Conservation (phyloP, 2,888 invertebrate genomes). For the Teinopalpus imperialis region DNA sequence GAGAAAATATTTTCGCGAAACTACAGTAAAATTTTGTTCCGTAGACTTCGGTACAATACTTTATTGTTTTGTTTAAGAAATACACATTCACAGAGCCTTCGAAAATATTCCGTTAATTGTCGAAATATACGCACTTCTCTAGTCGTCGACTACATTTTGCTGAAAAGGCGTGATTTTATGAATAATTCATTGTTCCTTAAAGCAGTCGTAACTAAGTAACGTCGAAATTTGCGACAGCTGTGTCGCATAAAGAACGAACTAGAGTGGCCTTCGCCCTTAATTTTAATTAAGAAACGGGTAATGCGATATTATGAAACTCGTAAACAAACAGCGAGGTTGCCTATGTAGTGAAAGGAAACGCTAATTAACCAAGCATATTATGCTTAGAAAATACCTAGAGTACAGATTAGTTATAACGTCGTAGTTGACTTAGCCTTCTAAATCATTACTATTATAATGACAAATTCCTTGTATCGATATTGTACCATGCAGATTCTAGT, state of each 20-base stretch:
- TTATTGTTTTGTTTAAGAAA: slow-evolving; percentile 13
- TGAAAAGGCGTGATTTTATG: slow-evolving; percentile 24
- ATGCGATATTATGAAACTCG: slow-evolving; percentile 40
- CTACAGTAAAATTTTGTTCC: too few species aligned
- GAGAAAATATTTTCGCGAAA: too few species aligned
- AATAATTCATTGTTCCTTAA: slow-evolving; percentile 26
- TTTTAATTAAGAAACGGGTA: slow-evolving; percentile 41
- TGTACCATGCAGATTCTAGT: too few species aligned
- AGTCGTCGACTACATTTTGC: slow-evolving; percentile 1
- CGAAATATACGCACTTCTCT: slow-evolving; percentile 13
- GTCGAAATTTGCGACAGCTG: slow-evolving; percentile 25
- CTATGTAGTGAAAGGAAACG: slow-evolving; percentile 19
- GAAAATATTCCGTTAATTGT: slow-evolving; percentile 22
- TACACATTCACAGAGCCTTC: slow-evolving; percentile 4
- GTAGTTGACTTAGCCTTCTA: too few species aligned
- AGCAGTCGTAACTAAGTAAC: slow-evolving; percentile 20
- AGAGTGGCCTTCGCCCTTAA: slow-evolving; percentile 28
- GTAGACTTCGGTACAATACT: slow-evolving; percentile 17
- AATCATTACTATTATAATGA: too few species aligned
- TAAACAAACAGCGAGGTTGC: slow-evolving; percentile 35
- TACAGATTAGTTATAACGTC: slow-evolving; percentile 3
- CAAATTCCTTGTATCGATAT: too few species aligned
- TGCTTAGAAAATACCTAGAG: slow-evolving; percentile 12
- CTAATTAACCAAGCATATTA: slow-evolving; percentile 19
- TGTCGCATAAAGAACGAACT: slow-evolving; percentile 20